These are phyloP conservation scores for Cepaea hortensis DNA, from an alignment of 2,888 invertebrate species.

Conservation along the genomic window DNA sequence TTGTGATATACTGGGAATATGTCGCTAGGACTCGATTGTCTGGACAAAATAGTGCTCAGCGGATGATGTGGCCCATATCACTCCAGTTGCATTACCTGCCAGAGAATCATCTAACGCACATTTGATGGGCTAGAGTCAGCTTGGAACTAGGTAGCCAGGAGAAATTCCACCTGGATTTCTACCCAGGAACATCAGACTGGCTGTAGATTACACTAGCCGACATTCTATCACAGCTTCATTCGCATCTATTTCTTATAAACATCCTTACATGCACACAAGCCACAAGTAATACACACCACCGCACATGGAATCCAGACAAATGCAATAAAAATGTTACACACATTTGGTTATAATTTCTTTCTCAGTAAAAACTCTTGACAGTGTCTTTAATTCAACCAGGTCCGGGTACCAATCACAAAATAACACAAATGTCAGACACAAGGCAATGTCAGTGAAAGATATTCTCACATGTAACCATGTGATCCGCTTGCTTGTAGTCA, in stretches of 20 bases:
- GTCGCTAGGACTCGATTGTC: no score
- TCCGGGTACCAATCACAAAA: constrained; percentile 20
- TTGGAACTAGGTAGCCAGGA: no score
- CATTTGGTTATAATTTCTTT: constrained; percentile 25
- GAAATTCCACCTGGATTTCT: no score
- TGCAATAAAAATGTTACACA: not conserved
- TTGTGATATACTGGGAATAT: no score
- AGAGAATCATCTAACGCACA: no score
- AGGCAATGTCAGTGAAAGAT: constrained; percentile 34
- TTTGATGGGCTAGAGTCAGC: no score
- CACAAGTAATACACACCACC: not conserved
- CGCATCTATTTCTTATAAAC: not conserved
- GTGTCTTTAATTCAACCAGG: constrained; percentile 25
- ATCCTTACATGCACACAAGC: not conserved
- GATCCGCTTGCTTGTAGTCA: constrained; percentile 4
- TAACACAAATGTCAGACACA: constrained; percentile 24
- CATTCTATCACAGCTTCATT: no score
- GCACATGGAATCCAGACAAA: not conserved
- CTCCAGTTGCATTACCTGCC: no score
- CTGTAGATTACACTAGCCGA: no score
- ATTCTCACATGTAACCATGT: constrained; percentile 8
- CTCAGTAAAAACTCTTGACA: constrained; percentile 6
- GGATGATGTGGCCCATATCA: no score
- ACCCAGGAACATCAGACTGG: no score
- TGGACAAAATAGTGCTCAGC: no score